Base-by-base conservation (phyloP, 2,113 vertebrate species). In the Cephalopholis sonnerati region DNA sequence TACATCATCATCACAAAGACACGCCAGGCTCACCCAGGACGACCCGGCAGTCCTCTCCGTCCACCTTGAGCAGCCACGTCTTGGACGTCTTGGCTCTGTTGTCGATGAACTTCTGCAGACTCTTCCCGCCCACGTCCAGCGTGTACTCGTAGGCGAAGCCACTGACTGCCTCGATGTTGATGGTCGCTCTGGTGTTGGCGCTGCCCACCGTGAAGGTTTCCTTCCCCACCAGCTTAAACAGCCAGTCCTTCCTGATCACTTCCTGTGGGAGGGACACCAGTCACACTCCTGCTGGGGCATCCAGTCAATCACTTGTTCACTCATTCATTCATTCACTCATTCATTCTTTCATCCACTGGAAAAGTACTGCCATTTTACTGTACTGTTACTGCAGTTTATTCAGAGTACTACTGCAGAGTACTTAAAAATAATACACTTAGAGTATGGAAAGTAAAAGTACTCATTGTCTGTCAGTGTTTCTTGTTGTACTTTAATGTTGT, bases 151-250 rank as follows among this genome's bases (percentile, higher is more conserved):
- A 99, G 15, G 97, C 94, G 87, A 99, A 98, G 22, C 97, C 97
- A 90, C 96, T 88, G 74, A 98, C 46, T 0, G 98, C 98, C 86
- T 99, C 97, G 29, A 99, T 99, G 83, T 94, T 95, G 82, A 99
- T 96, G 62, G 96, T 95, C 76, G 98, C 98, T 92, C 95, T 98
- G 27, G 96, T 96, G 82, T 95, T 93, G 64, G 96, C 58, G 29
- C 91, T 90, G 69, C 98, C 98, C 61, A 99, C 95, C 0, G 72
- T 92, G 88, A 99, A 99, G 0, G 96, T 96, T 81, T 99, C 98
- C 93, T 96, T 98, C 64, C 97, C 98, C 16, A 99, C 98, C 90
- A 99, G 93, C 88, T 98, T 99, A 93, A 99, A 99, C 98, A 99
- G 97, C 98, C 98, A 99, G 81, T 99, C 97, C 89, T 91, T 97